Conservation (phyloP, 2,113 vertebrate genomes). For the Gorsachius goisagi region DNA sequence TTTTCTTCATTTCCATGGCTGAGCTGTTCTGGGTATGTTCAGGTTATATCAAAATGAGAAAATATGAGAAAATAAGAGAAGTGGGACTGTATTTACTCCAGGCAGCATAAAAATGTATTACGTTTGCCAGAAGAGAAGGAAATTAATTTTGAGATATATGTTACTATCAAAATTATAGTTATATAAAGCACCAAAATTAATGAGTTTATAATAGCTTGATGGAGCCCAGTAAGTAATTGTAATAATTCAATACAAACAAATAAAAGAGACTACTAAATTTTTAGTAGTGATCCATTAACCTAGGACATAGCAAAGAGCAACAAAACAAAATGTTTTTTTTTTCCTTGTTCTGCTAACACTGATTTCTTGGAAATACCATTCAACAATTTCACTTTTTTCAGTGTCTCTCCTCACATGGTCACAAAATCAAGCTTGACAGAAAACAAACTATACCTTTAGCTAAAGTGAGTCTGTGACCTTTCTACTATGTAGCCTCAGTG, state of each 20-base stretch:
- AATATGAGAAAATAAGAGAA: not conserved
- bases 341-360: not conserved
- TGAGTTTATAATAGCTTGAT: not conserved
- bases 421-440: not conserved
- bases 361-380: not conserved
- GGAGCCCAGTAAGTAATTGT: not conserved
- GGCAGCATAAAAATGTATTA: not conserved
- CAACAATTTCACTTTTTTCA: not conserved
- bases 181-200: not conserved
- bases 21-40: not conserved
- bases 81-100: not conserved
- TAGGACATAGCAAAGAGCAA: not conserved
- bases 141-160: not conserved
- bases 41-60: not conserved
- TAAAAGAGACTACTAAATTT: not conserved
- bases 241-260: not conserved
- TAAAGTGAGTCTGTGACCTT: not conserved
- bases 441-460: not conserved
- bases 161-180: not conserved
- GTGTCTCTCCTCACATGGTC: not conserved
- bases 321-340: not conserved
- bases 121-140: not conserved
- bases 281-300: not conserved
- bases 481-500: not conserved
- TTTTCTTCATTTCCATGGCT: not conserved